Evolutionary conservation across 1,140 invertebrate species (phyloP), one percentile per base, ranked within the genome.

Genomic region (Araneus ventricosus): DNA sequence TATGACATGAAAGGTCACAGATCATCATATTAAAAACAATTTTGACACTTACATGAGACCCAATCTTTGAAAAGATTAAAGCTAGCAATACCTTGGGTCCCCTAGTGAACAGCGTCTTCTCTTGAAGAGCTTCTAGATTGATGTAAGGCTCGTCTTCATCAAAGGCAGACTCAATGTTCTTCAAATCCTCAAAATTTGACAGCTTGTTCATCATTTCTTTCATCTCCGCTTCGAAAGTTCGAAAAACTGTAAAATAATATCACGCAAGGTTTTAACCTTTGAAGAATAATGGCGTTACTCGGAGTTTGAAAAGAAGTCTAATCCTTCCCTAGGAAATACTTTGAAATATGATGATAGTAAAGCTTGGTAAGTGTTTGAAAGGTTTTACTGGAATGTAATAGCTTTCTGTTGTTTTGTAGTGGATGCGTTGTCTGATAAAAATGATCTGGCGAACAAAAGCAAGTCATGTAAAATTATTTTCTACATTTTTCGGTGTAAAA

Each of bases 51-150:
- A 24, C 22, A 24, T 45, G 14, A 82, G 24, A 45, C 1, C 22
- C 37, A 82, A n/a, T 82, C 37, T 37, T 75, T 30, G 14, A 24
- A 75, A 75, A 10, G 8, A 59, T 30, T 37, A 75, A 70, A 10
- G 17, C n/a, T n/a, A n/a, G n/a, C 34, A 41, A 17, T 87, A 93
- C 91, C 91, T 39, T 93, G 8, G 91, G 91, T 17, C 91, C 91
- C 61, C 84, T 87, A 4, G 91, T 88, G 24, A 93, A 93, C 30
- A 93, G 37, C 1, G 85, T 88, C 27, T 93, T 93, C 37, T 93
- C 91, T 39, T 93, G 91, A 34, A 93, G 85, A 20, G n/a, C 24
- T 27, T 93, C 91, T 1, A 93, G 85, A 80, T 93, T 93, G 27
- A 41, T 57, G 24, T 93, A 93, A 22, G 91, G 91, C 34, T 93